Base-by-base conservation (phyloP, 2,797 vertebrate genomes). In the Spondyliosoma cantharus region DNA sequence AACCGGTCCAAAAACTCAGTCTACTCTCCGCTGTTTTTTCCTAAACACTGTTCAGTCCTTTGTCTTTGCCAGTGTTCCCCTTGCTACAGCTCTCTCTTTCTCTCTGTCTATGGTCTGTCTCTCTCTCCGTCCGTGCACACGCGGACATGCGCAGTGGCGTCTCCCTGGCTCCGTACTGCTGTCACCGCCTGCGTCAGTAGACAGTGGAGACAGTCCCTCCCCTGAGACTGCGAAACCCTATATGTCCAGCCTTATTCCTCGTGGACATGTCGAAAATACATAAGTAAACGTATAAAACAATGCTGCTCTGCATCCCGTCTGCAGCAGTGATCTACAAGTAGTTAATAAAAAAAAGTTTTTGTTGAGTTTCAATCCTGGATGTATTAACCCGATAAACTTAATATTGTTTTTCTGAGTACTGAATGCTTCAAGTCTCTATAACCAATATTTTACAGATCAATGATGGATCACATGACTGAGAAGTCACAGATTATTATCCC, bases 31-130 rank as follows among this genome's bases (percentile, higher is more conserved):
- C 73, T 73, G 43, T 60, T 29, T 81, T 56, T 32, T 4, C 71
- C 58, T 11, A 42, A 84, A 48, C 59, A 52, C 76, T 85, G 81
- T 80, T 84, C 82, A 80, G 83, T 91, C 91, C 94, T 95, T 95
- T 94, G 93, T 95, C 94, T 94, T 75, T 84, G 71, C 74, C 91
- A 93, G 88, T 94, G 94, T 93, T 89, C 84, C 88, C 91, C 92
- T 8, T 89, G 92, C 78, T 88, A 24, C 85, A 74, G 65, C 89
- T 80, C 78, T 49, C 64, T 56, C 60, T 43, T 43, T 58, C 56
- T 29, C 42, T 53, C 46, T 84, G 58, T 81, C 75, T 82, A 20
- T 57, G 27, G 61, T 69, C 82, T 81, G 19, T 45, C 63, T 66
- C 80, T 76, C 70, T 83, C 69, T 75, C 75, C 2, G 68, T 81